Percentiles rank a stretch among this genome's conserved stretches.
phyloP scores from a whole-genome alignment of 2,113 vertebrate genomes.

The Puntigrus tetrazona region DNA sequence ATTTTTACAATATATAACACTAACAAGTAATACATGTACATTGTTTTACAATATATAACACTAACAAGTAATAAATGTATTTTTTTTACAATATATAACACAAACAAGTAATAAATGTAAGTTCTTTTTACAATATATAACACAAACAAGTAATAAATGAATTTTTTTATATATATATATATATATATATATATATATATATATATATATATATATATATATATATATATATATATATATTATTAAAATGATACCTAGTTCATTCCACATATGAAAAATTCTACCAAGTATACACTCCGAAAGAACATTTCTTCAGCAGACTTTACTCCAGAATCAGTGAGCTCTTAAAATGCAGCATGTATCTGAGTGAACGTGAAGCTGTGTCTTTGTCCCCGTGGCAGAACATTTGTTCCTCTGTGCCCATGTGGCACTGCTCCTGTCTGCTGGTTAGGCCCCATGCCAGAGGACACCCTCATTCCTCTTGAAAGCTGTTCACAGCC shows the following conservation, averaged over 20 bases:
- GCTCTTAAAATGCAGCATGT: background rate
- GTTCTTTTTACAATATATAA: too few species aligned
- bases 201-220: too few species aligned
- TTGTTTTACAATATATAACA: too few species aligned
- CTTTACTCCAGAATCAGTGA: background rate
- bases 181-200: too few species aligned
- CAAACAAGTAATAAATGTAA: too few species aligned
- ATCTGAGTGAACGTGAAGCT: conserved; percentile 8
- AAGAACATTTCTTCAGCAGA: background rate
- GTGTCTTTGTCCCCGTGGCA: conserved; percentile 21
- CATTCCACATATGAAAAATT: background rate
- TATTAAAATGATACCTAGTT: background rate
- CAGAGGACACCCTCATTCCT: background rate
- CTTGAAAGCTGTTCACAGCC: conserved; percentile 24
- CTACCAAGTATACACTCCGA: background rate
- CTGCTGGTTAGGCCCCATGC: conserved; percentile 25
- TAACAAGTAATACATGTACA: too few species aligned
- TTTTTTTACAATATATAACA: too few species aligned
- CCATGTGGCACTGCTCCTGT: conserved; percentile 21
- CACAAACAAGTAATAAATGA: too few species aligned
- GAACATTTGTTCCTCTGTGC: conserved; percentile 24
- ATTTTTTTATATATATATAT: too few species aligned
- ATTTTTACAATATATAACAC: too few species aligned
- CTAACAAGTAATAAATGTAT: too few species aligned
- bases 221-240: too few species aligned